Base-by-base conservation (phyloP, 1,140 invertebrate genomes). In the Drosophila malerkotliana region DNA sequence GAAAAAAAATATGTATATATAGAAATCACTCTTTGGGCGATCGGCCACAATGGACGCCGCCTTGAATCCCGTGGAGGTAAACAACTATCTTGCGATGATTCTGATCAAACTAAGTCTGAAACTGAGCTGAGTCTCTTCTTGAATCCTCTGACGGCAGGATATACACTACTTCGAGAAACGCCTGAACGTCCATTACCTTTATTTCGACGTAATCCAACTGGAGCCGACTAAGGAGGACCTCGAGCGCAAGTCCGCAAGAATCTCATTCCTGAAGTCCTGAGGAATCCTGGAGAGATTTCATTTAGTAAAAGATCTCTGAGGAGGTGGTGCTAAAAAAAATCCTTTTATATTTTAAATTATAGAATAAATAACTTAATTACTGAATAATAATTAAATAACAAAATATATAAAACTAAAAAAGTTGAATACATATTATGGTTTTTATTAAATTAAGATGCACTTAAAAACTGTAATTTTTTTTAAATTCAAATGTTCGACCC, bases 171-270 rank as follows among this genome's bases (percentile, higher is more conserved):
- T 85, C 30, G 0, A 60, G 12, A 0, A 2, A 4, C 77, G 81
- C 3, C 18, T 41, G 1, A 10, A 28, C 1, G 2, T 68, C 1
- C 75, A 52, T 18, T 61, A 67, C 15, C 6, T 82, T 6, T 87
- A 85, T 26, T 37, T 87, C 9, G 74, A 64, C n/a, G 64, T 85
- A 0, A 44, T 85, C 10, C 1, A 24, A 7, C 51, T 41, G 28
- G 82, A 87, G 32, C 53, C 54, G 4, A 21, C n/a, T 3, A 0
- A 12, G 0, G 15, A 48, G 2, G 73, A 71, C 8, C 52, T 85
- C 10, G 55, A 85, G 21, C 72, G 81, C 26, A 8, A n/a, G 87
- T 75, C 12, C 57, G 68, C 7, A 58, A 6, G 0, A 78, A 85
- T 61, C 2, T 87, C 1, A 12, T 10, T 0, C 61, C 81, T 30